phyloP scores from a whole-genome alignment of 64 coral and sea anemone species.

The Trachythela sp. region DNA sequence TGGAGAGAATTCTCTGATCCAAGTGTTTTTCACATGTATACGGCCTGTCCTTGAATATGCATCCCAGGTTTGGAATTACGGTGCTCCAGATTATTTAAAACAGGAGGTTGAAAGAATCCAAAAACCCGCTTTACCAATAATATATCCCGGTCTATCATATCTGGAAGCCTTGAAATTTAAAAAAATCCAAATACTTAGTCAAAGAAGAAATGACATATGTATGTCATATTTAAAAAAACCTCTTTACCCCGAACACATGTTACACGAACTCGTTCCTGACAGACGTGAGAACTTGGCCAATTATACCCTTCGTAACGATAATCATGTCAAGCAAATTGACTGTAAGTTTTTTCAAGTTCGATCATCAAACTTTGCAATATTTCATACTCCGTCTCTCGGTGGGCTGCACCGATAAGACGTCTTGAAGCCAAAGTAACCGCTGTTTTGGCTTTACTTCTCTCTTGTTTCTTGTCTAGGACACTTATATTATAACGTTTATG shows the following conservation, averaged over 20 bases:
- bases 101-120: too few species aligned
- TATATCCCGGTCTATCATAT: too few species aligned
- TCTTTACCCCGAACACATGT: background rate
- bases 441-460: slow-evolving; percentile 36
- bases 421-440: slow-evolving; percentile 49
- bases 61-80: too few species aligned
- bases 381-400: slow-evolving; percentile 43
- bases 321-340: background rate
- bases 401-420: slow-evolving; percentile 17
- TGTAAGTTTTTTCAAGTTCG: slow-evolving; percentile 48
- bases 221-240: background rate
- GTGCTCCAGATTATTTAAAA: too few species aligned
- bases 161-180: slow-evolving; percentile 48
- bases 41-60: too few species aligned
- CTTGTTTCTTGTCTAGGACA: slow-evolving; percentile 18
- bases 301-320: too few species aligned
- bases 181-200: background rate
- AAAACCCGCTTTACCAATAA: too few species aligned
- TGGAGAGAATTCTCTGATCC: too few species aligned
- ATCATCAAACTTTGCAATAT: slow-evolving; percentile 49
- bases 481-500: background rate
- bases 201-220: background rate
- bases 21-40: too few species aligned
- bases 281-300: too few species aligned
- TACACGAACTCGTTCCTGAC: background rate